Conservation (phyloP, 2,797 vertebrate species). For the Anguilla obscura region DNA sequence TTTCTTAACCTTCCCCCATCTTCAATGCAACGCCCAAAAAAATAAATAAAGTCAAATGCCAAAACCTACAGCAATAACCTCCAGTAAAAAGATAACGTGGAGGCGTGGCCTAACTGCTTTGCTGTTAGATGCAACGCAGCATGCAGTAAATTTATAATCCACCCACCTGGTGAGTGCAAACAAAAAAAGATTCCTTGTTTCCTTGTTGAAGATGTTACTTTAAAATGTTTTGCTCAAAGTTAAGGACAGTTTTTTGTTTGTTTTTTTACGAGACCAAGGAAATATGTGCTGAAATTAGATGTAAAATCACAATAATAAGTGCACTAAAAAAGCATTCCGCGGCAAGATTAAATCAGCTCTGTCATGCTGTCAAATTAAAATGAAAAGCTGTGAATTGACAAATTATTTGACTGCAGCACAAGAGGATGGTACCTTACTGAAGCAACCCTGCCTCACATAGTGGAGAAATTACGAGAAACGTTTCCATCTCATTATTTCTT, state of each 20-base stretch:
- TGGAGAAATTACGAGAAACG: too few species aligned
- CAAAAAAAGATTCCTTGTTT: background rate
- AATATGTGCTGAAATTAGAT: background rate
- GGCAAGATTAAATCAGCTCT: too few species aligned
- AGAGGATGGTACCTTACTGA: too few species aligned
- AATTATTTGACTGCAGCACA: too few species aligned
- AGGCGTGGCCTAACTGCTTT: background rate
- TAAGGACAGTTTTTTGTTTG: background rate
- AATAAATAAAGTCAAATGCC: background rate
- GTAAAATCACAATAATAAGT: background rate
- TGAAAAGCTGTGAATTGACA: too few species aligned
- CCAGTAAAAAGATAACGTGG: background rate
- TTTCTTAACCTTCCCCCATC: background rate
- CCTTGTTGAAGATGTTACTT: background rate
- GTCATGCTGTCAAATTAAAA: too few species aligned
- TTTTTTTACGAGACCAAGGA: background rate
- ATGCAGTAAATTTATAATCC: background rate
- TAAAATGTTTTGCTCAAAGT: background rate
- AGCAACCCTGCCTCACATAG: too few species aligned
- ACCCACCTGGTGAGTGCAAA: background rate
- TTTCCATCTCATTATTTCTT: background rate
- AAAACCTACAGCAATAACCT: background rate
- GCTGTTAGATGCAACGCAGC: background rate
- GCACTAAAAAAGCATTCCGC: background rate
- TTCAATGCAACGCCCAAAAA: slow-evolving; percentile 2